These are phyloP conservation scores for Lethenteron camtschaticum DNA, from an alignment of 2,113 vertebrate species.

Conservation along the genomic window DNA sequence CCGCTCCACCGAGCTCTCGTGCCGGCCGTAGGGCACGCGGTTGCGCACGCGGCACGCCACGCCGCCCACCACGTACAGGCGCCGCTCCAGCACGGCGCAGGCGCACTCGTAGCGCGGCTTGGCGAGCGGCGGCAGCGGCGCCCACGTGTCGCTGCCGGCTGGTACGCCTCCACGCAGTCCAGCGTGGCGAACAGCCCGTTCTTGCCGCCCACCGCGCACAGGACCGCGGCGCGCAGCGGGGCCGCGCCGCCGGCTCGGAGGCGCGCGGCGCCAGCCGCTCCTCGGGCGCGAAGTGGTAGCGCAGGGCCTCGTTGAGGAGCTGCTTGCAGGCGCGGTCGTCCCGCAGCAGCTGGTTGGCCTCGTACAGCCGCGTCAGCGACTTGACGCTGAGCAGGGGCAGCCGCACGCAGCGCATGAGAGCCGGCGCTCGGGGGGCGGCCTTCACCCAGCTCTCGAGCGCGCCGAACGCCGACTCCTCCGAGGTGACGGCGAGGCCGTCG, in stretches of 20 bases:
- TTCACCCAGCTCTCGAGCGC: conserved; percentile 90
- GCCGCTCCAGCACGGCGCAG: conserved; percentile 71
- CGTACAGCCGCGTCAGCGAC: conserved; percentile 78
- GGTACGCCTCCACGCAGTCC: conserved; percentile 96
- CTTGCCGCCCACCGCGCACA: conserved; percentile 85
- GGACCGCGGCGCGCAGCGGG: conserved; percentile 82
- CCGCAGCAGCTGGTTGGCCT: conserved; percentile 92
- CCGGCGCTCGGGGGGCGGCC: conserved; percentile 66
- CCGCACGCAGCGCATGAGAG: conserved; percentile 71
- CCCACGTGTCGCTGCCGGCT: conserved; percentile 91
- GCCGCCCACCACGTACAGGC: conserved; percentile 73
- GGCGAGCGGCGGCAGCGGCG: conserved; percentile 67
- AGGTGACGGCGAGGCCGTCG: conserved; percentile 81
- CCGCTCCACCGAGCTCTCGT: conserved; percentile 77
- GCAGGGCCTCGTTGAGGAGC: conserved; percentile 85
- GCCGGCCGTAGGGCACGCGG: conserved; percentile 55
- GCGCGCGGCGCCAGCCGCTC: conserved; percentile 76
- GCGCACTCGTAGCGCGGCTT: conserved; percentile 84
- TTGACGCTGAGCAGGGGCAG: conserved; percentile 82
- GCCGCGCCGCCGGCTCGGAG: conserved; percentile 46
- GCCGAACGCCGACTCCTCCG: conserved; percentile 75
- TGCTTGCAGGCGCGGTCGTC: conserved; percentile 91
- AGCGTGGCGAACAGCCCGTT: conserved; percentile 80
- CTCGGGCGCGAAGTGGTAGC: conserved; percentile 98
- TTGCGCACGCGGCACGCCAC: conserved; percentile 78